Conservation (phyloP, 2,113 vertebrate genomes). For the Crotophaga sulcirostris region DNA sequence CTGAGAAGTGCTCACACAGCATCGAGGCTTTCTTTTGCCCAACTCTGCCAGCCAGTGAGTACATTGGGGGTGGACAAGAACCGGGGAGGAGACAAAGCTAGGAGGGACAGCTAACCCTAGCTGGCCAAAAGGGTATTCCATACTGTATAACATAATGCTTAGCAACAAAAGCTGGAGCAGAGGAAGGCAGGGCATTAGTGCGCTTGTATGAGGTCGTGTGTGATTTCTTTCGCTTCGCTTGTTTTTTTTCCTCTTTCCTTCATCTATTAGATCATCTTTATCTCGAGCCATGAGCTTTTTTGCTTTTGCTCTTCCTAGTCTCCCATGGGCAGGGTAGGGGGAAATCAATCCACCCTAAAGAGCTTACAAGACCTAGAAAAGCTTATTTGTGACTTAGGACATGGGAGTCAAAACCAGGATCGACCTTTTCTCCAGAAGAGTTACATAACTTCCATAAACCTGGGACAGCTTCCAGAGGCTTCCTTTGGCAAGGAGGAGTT, state of each 20-base stretch:
- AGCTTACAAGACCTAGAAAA: not conserved
- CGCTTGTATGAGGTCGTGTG: not conserved
- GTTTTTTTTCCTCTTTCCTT: not conserved
- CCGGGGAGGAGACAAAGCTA: not conserved
- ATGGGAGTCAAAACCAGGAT: not conserved
- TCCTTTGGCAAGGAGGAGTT: not conserved
- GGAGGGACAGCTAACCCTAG: not conserved
- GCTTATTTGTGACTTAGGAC: not conserved
- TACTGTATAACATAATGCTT: not conserved
- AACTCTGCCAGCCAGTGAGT: not conserved
- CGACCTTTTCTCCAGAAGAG: not conserved
- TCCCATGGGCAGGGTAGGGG: not conserved
- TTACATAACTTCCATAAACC: not conserved
- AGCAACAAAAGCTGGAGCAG: not conserved
- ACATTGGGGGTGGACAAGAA: not conserved
- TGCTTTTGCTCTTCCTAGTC: not conserved
- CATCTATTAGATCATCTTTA: not conserved
- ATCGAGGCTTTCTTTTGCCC: not conserved
- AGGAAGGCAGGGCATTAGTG: not conserved
- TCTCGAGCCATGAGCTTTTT: not conserved
- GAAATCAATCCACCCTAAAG: not conserved
- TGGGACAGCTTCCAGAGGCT: not conserved
- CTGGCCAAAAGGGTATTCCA: not conserved
- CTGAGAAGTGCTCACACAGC: not conserved
- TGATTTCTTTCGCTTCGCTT: rapidly evolving